These are phyloP conservation scores for Mormyrus hasselquistii DNA, from an alignment of 2,797 vertebrate genomes.

Conservation along the genomic window DNA sequence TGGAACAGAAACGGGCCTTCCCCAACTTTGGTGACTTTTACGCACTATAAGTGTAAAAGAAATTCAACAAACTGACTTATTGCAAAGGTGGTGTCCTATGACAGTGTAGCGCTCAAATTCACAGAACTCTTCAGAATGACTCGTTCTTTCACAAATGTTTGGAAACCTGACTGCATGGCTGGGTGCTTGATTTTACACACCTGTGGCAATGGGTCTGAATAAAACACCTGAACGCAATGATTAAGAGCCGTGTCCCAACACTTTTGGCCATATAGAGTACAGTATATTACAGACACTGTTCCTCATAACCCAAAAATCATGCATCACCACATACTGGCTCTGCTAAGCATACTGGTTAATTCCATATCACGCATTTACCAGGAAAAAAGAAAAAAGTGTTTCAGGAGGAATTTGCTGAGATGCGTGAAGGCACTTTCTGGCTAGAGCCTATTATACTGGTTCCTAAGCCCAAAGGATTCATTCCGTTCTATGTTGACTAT, in stretches of 20 bases:
- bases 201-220: background rate
- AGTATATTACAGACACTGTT: background rate
- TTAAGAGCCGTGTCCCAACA: background rate
- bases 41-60: background rate
- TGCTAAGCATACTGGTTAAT: background rate
- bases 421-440: background rate
- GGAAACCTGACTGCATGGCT: background rate
- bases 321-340: background rate
- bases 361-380: background rate
- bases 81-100: background rate
- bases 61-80: background rate
- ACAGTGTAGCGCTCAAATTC: background rate
- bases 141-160: background rate
- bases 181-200: background rate
- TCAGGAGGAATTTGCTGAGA: background rate
- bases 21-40: background rate
- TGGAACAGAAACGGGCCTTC: background rate
- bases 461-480: slow-evolving; percentile 3
- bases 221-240: background rate
- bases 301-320: background rate
- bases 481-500: slow-evolving; percentile 10
- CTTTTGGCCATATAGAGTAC: background rate
- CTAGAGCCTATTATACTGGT: background rate
- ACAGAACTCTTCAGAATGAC: background rate
- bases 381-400: background rate